A percentile compares a stretch with the other conserved stretches of the same genome.
phyloP scores from a whole-genome alignment of 1,140 invertebrate genomes.

The Amyelois transitella region DNA sequence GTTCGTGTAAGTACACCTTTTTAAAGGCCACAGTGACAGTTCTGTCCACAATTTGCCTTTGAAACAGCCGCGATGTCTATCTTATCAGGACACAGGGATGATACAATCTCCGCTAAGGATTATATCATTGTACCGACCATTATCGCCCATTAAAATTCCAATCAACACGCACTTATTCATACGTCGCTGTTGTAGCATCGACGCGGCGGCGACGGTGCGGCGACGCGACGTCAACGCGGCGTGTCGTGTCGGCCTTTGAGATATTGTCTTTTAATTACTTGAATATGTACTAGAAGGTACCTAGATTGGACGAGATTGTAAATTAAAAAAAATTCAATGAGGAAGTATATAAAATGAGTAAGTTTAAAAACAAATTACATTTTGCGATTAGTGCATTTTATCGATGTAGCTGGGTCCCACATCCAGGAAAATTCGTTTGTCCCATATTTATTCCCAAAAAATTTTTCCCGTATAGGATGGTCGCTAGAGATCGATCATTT shows the following conservation, averaged over 20 bases:
- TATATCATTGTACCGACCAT: constrained; percentile 69
- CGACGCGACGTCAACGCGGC: constrained; percentile 29
- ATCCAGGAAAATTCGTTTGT: no score
- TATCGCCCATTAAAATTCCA: constrained; percentile 68
- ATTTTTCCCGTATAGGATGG: no score
- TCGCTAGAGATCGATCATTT: no score
- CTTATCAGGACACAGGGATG: constrained; percentile 64
- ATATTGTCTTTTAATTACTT: constrained; percentile 55
- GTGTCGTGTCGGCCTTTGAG: constrained; percentile 37
- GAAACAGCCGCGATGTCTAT: constrained; percentile 55
- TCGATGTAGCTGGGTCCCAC: no score
- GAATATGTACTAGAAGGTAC: no score
- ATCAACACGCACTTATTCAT: constrained; percentile 68
- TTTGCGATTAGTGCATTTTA: no score
- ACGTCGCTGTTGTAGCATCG: constrained; percentile 30
- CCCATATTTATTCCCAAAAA: no score
- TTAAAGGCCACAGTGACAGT: constrained; percentile 41
- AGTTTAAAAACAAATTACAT: no score
- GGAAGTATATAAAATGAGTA: no score
- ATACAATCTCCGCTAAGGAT: constrained; percentile 64
- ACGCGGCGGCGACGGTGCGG: constrained; percentile 18
- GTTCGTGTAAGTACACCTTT: not conserved
- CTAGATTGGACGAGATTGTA: no score
- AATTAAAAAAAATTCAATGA: no score
- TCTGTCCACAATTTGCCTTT: constrained; percentile 66